Base-by-base conservation (phyloP, 2,888 invertebrate species). In the Drosophila nr. perissopoda region DNA sequence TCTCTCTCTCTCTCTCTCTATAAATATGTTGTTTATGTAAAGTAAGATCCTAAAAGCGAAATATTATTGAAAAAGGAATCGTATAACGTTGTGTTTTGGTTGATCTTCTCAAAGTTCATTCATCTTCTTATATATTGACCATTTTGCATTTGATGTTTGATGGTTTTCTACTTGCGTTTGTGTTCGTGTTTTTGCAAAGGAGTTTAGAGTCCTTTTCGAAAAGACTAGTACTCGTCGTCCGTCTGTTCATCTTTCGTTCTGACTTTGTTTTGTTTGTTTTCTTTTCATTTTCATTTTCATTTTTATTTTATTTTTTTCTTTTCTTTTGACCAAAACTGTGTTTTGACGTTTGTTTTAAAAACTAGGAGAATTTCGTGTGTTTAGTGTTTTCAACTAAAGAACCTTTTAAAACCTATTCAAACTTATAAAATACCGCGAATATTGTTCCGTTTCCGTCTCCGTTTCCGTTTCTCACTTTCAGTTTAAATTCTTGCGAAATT, bases 161-260 rank as follows among this genome's bases (percentile, higher is more conserved):
- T 84, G 76, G 78, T 65, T 69, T 42, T 10, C 45, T 25, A 42
- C 13, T 21, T 42, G 42, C 21, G 11, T 69, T n/a, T 69, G 67
- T 54, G 62, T 65, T 27, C 34, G 18, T 38, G 33, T 34, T 42
- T 57, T 75, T 31, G 57, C 78, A 78, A 87, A 85, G 84, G 87
- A 89, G 92, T 92, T 92, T 92, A 92, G 92, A 92, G 92, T 92
- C 92, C 92, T 92, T 92, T 92, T 91, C 87, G 72, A 92, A 92
- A 92, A 92, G 92, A 92, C 92, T 92, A 90, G 87, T 80, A 83
- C 82, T 83, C 83, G 82, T 79, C 89, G 82, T 76, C 68, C 61
- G 53, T 60, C 33, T 33, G 33, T 33, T 73, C 69, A 54, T 63
- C 51, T 59, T 54, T 64, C 63, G 56, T 54, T 69, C 68, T 64